A percentile compares a stretch with the other conserved stretches of the same genome.
phyloP scores from a whole-genome alignment of 2,797 vertebrate genomes.

The Monodelphis domestica region DNA sequence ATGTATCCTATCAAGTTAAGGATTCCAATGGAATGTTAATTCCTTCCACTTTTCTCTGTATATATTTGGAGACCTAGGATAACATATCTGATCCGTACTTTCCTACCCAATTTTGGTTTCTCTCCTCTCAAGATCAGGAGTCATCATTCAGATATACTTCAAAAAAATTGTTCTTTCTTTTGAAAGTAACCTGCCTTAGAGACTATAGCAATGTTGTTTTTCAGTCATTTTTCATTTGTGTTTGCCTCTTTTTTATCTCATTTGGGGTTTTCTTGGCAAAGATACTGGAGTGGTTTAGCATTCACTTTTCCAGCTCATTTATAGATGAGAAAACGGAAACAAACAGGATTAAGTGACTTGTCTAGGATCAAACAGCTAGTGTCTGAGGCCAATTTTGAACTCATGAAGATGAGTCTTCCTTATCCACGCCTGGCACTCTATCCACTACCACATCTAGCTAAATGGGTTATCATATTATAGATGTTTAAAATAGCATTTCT shows the following conservation, averaged over 20 bases:
- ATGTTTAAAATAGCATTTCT: background rate
- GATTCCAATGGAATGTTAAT: background rate
- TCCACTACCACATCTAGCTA: background rate
- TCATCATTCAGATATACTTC: background rate
- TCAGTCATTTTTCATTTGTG: background rate
- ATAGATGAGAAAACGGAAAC: background rate
- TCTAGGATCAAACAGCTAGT: background rate
- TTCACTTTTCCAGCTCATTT: background rate
- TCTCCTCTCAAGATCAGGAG: background rate
- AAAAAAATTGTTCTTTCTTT: background rate
- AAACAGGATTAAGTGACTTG: background rate
- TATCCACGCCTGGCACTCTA: background rate
- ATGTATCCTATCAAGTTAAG: background rate
- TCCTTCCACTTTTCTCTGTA: background rate
- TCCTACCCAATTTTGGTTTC: background rate
- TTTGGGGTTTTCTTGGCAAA: background rate
- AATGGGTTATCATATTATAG: background rate
- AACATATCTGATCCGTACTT: background rate
- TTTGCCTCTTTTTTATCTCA: background rate
- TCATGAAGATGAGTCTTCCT: background rate
- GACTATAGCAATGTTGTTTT: background rate
- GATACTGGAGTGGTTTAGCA: background rate
- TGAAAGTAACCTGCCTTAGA: background rate
- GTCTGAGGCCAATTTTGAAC: background rate
- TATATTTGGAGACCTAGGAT: background rate